Conservation (phyloP, 2,113 vertebrate species). For the Stercorarius parasiticus region DNA sequence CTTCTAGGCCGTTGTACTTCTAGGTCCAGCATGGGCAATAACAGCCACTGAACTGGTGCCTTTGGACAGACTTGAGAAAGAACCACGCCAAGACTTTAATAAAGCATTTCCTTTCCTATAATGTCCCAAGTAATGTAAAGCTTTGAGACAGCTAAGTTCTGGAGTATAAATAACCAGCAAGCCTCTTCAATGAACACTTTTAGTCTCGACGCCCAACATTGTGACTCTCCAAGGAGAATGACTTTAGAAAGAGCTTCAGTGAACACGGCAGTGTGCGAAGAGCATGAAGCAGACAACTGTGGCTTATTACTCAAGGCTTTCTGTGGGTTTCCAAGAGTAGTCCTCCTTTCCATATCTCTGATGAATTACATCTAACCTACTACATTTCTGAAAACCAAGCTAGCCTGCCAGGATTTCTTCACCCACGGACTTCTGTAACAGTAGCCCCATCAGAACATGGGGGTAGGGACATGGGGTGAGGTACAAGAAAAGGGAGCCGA, state of each 20-base stretch:
- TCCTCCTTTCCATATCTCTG: background rate
- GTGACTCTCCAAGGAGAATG: background rate
- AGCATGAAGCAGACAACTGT: background rate
- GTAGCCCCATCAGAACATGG: background rate
- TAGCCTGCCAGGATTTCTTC: background rate
- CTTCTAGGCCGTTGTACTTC: background rate
- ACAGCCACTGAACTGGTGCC: fast-evolving
- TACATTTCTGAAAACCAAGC: background rate
- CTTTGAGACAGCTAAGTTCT: background rate
- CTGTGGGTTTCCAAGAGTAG: background rate
- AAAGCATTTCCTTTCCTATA: background rate
- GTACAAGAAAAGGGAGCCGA: background rate
- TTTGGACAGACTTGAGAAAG: background rate
- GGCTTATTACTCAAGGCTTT: background rate
- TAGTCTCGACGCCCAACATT: background rate
- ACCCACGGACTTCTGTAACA: background rate
- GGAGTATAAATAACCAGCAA: background rate
- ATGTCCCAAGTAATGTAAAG: background rate
- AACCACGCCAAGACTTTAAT: background rate
- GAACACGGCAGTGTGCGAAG: background rate
- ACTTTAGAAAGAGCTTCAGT: background rate
- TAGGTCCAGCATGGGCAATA: background rate
- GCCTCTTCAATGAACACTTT: background rate
- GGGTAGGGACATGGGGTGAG: fast-evolving
- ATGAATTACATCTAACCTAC: background rate